Base-by-base conservation (phyloP, 2,113 vertebrate genomes). In the Xyliphius kryptos region DNA sequence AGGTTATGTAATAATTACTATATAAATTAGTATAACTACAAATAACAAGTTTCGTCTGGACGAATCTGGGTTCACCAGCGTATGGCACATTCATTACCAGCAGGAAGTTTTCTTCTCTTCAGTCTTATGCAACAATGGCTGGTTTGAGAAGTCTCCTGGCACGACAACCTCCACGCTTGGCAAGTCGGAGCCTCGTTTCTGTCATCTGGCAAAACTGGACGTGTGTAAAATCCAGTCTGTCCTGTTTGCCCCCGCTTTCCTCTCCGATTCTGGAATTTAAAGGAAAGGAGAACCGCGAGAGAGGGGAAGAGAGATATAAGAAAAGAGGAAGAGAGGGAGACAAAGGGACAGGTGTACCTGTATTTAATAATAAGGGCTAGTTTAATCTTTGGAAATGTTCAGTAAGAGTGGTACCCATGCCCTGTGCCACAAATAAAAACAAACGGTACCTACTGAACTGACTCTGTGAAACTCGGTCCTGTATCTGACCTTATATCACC, bases 191-290 rank as follows among this genome's bases (percentile, higher is more conserved):
- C 50, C 69, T 67, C 26, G 19, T 56, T 56, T 22, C 15, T 52
- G 47, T 58, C 47, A 48, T 61, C 56, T 68, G 44, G 49, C 55
- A 60, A 36, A 64, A 26, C 43, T 16, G 6, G 56, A 71, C 20
- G 6, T 54, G 43, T 43, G 21, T 56, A 14, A 56, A 59, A 68
- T 72, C 70, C 70, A 64, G 70, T 72, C 61, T 60, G 61, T 64
- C 66, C 56, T 61, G 70, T 72, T 72, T 64, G 53, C 70, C 56
- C 62, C 66, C 37, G 40, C 61, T 72, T 68, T 68, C 66, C 56
- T 68, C 66, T 60, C 44, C 51, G 52, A 60, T 67, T 64, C 21
- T 68, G 70, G 70, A 68, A 72, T 68, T 72, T 63, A 68, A 51
- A 68, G 70, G 66, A 72, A 72, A 58, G 44, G 56, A 64, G 55